phyloP scores from a whole-genome alignment of 92 coral and sea anemone genomes.

The Palythoa caribaeorum region DNA sequence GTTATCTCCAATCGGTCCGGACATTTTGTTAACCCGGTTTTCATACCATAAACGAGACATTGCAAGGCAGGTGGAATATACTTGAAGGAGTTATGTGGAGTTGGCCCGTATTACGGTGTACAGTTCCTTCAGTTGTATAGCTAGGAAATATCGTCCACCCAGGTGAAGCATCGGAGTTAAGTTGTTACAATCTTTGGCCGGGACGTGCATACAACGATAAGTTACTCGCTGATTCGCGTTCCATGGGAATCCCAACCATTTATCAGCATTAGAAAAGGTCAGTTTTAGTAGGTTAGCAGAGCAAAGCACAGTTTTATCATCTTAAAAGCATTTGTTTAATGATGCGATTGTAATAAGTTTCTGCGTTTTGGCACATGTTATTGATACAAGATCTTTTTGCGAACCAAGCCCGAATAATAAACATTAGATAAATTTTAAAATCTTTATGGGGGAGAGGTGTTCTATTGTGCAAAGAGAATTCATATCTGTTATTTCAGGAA shows the following conservation, averaged over 20 bases:
- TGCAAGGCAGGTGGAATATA: conserved; percentile 37
- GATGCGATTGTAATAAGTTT: too few relatives aligned
- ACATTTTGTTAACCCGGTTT: conserved; percentile 32
- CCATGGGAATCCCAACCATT: neutral
- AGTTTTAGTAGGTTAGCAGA: neutral
- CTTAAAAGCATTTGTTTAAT: neutral
- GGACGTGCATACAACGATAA: neutral
- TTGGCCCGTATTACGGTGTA: neutral
- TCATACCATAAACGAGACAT: conserved; percentile 17
- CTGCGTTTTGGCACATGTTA: too few relatives aligned
- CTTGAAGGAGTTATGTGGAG: conserved; percentile 15
- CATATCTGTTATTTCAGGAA: too few relatives aligned
- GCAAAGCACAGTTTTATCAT: neutral
- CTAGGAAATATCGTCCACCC: neutral
- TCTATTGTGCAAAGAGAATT: too few relatives aligned
- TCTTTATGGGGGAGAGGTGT: too few relatives aligned
- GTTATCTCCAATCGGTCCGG: conserved; percentile 15
- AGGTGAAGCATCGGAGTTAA: neutral
- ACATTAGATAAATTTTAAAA: too few relatives aligned
- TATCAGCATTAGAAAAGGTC: too few relatives aligned
- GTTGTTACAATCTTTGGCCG: neutral
- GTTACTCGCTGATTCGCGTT: neutral
- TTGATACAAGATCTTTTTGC: too few relatives aligned
- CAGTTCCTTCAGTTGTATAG: neutral
- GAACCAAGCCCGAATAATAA: too few relatives aligned